Percentiles rank a stretch among this genome's conserved stretches.
Evolutionary conservation across 2,797 vertebrate genomes (phyloP).

Genomic region (Myripristis jacobus): DNA sequence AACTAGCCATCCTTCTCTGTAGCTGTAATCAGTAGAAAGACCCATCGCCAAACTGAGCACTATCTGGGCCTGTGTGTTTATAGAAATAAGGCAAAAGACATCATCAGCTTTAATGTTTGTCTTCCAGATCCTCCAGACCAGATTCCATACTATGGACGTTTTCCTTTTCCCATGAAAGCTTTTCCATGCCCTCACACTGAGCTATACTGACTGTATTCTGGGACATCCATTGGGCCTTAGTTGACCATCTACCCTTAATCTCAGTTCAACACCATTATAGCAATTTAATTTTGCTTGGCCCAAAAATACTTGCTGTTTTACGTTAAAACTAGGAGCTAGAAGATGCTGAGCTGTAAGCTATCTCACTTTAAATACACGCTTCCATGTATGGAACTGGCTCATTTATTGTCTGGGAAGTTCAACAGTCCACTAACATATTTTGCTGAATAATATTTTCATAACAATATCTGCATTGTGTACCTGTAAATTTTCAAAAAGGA

Average conservation of each 20-base stretch:
- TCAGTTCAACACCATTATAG: conserved; percentile 21
- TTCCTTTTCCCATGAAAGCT: conserved; percentile 9
- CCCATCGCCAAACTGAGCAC: conserved; percentile 18
- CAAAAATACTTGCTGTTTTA: conserved; percentile 14
- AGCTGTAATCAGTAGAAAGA: conserved; percentile 18
- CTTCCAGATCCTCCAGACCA: conserved; percentile 25
- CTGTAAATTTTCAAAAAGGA: conserved; percentile 57
- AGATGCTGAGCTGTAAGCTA: conserved; percentile 34
- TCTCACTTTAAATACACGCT: conserved; percentile 51
- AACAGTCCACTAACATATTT: conserved; percentile 59
- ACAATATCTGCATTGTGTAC: conserved; percentile 74
- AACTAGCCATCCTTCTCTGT: conserved; percentile 31
- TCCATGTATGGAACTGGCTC: conserved; percentile 55
- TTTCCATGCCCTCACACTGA: conserved; percentile 8
- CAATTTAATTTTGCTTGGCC: conserved; percentile 43
- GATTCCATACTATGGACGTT: not conserved
- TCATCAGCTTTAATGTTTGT: conserved; percentile 21
- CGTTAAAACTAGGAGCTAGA: conserved; percentile 34
- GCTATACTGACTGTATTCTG: conserved; percentile 17
- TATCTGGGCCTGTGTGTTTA: conserved; percentile 22
- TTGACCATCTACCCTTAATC: conserved; percentile 21
- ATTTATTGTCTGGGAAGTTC: conserved; percentile 63
- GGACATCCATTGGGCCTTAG: not conserved
- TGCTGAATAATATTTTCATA: conserved; percentile 60
- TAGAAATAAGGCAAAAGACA: conserved; percentile 53